These are phyloP conservation scores for Enteromius radiatus DNA, from an alignment of 2,797 vertebrate genomes.

Conservation along the genomic window DNA sequence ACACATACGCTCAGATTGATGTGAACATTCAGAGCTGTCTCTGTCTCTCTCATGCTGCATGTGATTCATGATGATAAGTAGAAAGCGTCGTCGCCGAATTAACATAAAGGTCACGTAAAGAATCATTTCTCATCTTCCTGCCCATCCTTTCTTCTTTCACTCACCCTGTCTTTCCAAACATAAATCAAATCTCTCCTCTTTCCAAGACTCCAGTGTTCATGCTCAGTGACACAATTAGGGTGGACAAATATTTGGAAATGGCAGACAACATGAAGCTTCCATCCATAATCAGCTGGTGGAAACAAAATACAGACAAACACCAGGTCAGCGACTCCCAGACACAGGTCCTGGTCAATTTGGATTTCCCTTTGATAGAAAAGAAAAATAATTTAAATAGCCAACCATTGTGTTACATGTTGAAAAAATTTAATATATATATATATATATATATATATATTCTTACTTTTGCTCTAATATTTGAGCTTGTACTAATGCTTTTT, in stretches of 20 bases:
- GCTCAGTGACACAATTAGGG: slow-evolving; percentile 14
- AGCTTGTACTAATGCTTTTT: no score
- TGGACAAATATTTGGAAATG: slow-evolving; percentile 5
- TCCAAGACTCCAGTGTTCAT: slow-evolving; percentile 1
- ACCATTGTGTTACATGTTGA: background rate
- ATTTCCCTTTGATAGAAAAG: background rate
- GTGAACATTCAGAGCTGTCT: slow-evolving; percentile 51
- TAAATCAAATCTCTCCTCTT: slow-evolving; percentile 20
- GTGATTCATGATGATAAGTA: slow-evolving; percentile 50
- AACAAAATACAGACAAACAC: background rate
- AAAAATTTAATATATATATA: no score
- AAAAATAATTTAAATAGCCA: background rate
- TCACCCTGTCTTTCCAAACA: slow-evolving; percentile 17
- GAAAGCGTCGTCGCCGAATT: slow-evolving; percentile 37
- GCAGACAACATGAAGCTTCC: slow-evolving; percentile 25
- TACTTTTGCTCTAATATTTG: no score
- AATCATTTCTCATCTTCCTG: slow-evolving; percentile 37
- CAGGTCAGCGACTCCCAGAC: background rate
- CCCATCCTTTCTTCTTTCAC: slow-evolving; percentile 6
- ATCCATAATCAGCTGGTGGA: background rate
- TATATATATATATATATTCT: no score
- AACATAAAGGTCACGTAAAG: slow-evolving; percentile 55
- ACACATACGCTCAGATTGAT: slow-evolving; percentile 14
- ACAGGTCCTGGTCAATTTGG: background rate
- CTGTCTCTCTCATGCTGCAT: slow-evolving; percentile 43